Conservation (phyloP, 2,888 invertebrate genomes). For the Augochlorella aurata region DNA sequence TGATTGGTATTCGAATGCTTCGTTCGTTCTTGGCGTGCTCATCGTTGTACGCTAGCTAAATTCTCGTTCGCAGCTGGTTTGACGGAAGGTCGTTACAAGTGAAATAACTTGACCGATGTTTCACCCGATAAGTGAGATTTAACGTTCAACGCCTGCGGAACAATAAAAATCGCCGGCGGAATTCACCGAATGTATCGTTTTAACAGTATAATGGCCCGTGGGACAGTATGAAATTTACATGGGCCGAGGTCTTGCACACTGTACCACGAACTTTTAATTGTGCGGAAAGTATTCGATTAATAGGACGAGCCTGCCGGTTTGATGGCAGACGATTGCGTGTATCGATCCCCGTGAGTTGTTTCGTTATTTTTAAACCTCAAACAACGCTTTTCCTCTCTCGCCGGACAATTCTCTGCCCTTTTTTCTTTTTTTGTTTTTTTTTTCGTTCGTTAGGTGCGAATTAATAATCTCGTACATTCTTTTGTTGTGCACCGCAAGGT, state of each 20-base stretch:
- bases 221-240: constrained; percentile 69
- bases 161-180: constrained; percentile 50
- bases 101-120: constrained; percentile 51
- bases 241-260: constrained; percentile 55
- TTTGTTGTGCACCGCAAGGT: background rate
- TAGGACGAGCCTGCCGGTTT: constrained; percentile 56
- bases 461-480: constrained; percentile 8
- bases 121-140: constrained; percentile 58
- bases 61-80: constrained; percentile 42
- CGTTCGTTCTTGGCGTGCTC: background rate
- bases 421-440: background rate
- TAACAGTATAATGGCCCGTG: constrained; percentile 68
- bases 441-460: background rate
- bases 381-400: background rate
- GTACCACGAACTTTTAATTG: constrained; percentile 70
- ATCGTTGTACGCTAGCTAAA: constrained; percentile 12
- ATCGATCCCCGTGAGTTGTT: constrained; percentile 41
- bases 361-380: constrained; percentile 35
- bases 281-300: constrained; percentile 74
- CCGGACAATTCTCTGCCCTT: background rate
- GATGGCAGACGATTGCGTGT: constrained; percentile 44
- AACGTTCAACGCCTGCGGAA: constrained; percentile 57
- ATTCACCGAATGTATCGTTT: constrained; percentile 56
- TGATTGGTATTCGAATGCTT: no score
- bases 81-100: constrained; percentile 39